Conservation (phyloP, 92 coral and sea anemone genomes). For the Palythoa grandiflora region DNA sequence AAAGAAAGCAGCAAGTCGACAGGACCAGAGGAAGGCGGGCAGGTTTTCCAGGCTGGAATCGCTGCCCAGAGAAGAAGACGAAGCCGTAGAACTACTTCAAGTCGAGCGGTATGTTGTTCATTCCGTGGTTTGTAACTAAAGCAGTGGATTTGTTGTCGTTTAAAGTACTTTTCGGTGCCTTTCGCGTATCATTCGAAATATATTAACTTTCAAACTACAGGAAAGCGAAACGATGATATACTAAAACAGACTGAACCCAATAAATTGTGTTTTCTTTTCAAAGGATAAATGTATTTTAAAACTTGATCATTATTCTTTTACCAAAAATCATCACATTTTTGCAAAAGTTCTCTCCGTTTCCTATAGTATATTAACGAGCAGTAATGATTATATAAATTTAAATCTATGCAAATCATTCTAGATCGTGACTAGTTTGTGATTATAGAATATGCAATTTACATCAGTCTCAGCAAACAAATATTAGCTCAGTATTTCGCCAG, state of each 20-base stretch:
- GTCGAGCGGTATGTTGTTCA: constrained; percentile 15
- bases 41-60: constrained; percentile 19
- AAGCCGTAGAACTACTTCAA: constrained; percentile 1
- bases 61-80: constrained; percentile 36
- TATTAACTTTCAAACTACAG: background rate
- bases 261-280: background rate
- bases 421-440: no score
- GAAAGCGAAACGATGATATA: background rate
- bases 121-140: background rate
- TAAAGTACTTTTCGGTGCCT: background rate
- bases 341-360: background rate
- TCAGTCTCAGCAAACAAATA: no score
- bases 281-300: background rate
- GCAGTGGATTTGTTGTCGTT: background rate
- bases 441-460: no score
- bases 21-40: background rate
- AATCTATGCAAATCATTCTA: no score
- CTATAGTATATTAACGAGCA: background rate
- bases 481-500: no score
- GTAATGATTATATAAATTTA: no score
- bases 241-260: background rate
- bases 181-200: background rate
- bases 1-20: background rate
- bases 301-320: background rate
- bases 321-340: background rate